Evolutionary conservation across 1,140 invertebrate species (phyloP).

Genomic region (Drosophila arawakana): DNA sequence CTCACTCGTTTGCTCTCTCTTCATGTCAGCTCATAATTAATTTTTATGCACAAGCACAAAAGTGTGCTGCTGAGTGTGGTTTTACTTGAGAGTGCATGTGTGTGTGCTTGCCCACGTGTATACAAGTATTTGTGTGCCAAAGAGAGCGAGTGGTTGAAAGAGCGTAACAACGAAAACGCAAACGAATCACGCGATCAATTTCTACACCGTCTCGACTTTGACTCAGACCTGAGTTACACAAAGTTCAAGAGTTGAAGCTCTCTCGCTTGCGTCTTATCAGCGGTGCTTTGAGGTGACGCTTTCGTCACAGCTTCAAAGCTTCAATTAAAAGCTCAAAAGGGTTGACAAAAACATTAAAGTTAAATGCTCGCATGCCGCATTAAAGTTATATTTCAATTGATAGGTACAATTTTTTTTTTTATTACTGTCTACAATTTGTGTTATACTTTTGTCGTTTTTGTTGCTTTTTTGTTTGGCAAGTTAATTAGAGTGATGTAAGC

Average conservation of each 20-base stretch:
- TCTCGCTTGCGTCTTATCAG: constrained; percentile 32
- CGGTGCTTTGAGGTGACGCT: constrained; percentile 28
- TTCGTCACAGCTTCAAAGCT: constrained; percentile 36
- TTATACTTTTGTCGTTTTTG: background rate
- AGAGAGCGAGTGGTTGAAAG: constrained; percentile 19
- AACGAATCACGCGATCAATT: constrained; percentile 69
- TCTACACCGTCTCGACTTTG: constrained; percentile 34
- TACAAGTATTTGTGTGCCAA: constrained; percentile 30
- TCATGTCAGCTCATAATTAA: constrained; percentile 17
- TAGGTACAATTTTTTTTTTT: constrained; percentile 7
- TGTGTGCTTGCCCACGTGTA: constrained; percentile 43
- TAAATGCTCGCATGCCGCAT: constrained; percentile 11
- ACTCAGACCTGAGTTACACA: constrained; percentile 27
- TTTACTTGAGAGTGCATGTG: constrained; percentile 7
- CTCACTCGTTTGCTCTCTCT: background rate
- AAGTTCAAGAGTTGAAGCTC: constrained; percentile 46
- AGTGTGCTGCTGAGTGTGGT: constrained; percentile 48
- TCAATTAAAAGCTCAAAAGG: constrained; percentile 43
- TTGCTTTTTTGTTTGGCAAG: constrained; percentile 28
- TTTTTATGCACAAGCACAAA: constrained; percentile 42
- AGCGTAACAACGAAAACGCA: constrained; percentile 29
- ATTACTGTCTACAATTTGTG: constrained; percentile 3
- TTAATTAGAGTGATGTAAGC: constrained; percentile 70
- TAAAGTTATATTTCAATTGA: constrained; percentile 28
- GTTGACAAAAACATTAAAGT: constrained; percentile 9